A percentile compares a stretch with the other conserved stretches of the same genome.
Conservation (phyloP, 2,888 invertebrate genomes). For the Trichopria drosophilae region DNA sequence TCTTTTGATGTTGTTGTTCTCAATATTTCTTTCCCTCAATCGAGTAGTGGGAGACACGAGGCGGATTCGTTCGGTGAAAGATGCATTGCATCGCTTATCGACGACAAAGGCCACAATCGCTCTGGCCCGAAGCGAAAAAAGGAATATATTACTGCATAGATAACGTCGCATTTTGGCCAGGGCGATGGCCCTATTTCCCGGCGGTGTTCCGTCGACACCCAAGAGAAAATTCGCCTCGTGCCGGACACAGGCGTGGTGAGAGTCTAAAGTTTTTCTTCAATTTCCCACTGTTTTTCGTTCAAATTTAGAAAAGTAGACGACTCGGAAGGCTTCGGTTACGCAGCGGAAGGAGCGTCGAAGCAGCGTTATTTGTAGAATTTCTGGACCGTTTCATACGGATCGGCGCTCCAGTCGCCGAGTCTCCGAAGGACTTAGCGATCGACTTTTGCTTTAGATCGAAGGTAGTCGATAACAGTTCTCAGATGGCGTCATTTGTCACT, state of each 20-base stretch:
- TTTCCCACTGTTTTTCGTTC: constrained; percentile 19
- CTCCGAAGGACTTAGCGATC: too few relatives aligned
- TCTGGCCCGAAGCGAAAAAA: constrained; percentile 34
- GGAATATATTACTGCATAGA: constrained; percentile 14
- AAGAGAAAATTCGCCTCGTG: constrained; percentile 43
- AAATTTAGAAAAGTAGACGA: constrained; percentile 33
- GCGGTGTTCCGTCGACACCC: constrained; percentile 18
- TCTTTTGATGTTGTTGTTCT: constrained; percentile 45
- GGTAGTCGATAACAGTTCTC: constrained; percentile 14
- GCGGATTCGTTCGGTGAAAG: constrained; percentile 31
- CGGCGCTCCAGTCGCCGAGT: constrained; percentile 10
- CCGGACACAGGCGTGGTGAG: constrained; percentile 40
- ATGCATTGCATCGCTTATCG: constrained; percentile 16
- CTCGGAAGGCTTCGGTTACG: constrained; percentile 26
- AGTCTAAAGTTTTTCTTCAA: constrained; percentile 7
- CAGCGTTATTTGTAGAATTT: constrained; percentile 25
- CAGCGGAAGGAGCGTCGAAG: constrained; percentile 12
- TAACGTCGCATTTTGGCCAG: constrained; percentile 19
- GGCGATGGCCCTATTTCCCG: constrained; percentile 28
- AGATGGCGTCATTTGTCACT: constrained; percentile 9
- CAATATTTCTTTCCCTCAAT: constrained; percentile 28
- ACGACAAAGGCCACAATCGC: constrained; percentile 2
- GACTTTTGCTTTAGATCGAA: too few relatives aligned
- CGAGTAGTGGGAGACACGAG: constrained; percentile 34
- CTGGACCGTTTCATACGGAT: constrained; percentile 45